Conservation (phyloP, 2,888 invertebrate genomes). For the Artemia sinica region DNA sequence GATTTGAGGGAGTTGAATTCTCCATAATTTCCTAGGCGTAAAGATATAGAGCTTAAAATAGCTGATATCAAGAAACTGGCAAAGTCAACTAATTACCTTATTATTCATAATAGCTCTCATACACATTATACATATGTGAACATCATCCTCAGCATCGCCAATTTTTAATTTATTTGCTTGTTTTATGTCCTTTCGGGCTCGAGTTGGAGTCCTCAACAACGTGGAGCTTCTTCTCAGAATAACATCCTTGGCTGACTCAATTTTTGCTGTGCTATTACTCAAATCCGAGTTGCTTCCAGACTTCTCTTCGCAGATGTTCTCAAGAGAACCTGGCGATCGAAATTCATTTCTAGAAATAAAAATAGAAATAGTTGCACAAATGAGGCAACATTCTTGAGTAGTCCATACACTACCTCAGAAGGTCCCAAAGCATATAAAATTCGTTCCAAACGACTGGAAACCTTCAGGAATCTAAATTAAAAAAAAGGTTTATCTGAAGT, state of each 20-base stretch:
- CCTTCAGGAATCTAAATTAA: no score
- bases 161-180: conserved; percentile 67
- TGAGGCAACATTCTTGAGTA: neutral
- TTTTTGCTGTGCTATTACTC: neutral
- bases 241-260: neutral
- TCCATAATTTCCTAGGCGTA: no score
- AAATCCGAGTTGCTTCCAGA: neutral
- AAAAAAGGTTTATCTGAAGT: no score
- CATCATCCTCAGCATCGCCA: conserved; percentile 88
- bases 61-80: neutral
- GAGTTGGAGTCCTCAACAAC: conserved; percentile 5
- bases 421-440: no score
- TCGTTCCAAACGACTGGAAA: no score
- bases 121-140: conserved; percentile 97
- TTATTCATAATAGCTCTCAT: conserved; percentile 99
- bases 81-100: conserved; percentile 39
- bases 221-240: neutral
- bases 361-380: neutral
- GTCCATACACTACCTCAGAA: no score
- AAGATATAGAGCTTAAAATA: conserved; percentile 16
- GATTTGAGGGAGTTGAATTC: no score
- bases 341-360: conserved; percentile 1
- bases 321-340: neutral
- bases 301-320: conserved; percentile 6
- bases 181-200: conserved; percentile 29